Evolutionary conservation across 2,888 invertebrate genomes (phyloP), one percentile per base, ranked within the genome.

Genomic region (Drosophila paracracens): DNA sequence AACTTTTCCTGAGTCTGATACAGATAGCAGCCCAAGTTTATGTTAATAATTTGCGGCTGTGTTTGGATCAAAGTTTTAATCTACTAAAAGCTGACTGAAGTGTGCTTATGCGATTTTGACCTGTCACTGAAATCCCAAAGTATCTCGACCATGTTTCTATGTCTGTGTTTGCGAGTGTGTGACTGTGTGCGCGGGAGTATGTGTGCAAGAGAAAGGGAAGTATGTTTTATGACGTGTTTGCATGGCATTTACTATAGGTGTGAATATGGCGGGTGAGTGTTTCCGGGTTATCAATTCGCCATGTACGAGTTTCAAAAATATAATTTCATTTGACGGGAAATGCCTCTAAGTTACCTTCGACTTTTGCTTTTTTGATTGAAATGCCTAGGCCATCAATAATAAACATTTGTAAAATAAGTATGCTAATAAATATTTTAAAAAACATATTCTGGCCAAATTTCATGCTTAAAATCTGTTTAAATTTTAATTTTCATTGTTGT

Each of bases 61-160:
- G 65, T 43, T 25, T 51, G 60, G 63, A 66, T 76, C 73, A 78
- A 84, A 76, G 63, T 84, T 87, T 83, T 87, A 87, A 89, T 87
- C 89, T 74, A 73, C 85, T 83, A 81, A 87, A 88, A 79, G 89
- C 85, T 65, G 79, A 59, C 62, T 63, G 58, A 70, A 71, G 74
- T 73, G 64, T 67, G 82, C 73, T 81, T 82, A 70, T 71, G 50
- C 52, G 70, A 73, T 73, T 68, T 59, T 61, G 73, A 65, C 76
- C 70, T 69, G 80, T 72, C 82, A 78, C 60, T 62, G 29, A 65
- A 67, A 65, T 54, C 36, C 4, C 27, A 21, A 40, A 31, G 40
- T 53, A 25, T 11, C 27, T 21, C 33, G 13, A 27, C 4, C 6
- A 31, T 61, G 21, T 31, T 18, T 38, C 16, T 6, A 13, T 25